Evolutionary conservation across 2,113 vertebrate genomes (phyloP).

Genomic region (Mesocricetus auratus): DNA sequence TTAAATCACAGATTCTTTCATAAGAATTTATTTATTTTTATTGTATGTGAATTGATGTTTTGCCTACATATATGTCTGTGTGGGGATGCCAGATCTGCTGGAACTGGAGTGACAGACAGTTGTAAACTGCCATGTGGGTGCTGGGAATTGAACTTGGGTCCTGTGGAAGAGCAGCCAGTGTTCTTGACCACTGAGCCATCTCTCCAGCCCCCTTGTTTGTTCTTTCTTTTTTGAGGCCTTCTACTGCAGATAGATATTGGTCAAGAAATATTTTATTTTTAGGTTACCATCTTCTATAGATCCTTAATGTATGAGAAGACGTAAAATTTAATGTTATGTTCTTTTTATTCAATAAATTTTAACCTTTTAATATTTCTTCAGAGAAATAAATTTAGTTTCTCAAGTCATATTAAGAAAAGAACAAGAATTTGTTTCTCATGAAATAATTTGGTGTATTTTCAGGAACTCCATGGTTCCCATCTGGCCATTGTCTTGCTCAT

Average conservation of each 20-base stretch:
- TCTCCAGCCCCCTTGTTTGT: no score
- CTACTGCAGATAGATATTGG: conserved; percentile 10
- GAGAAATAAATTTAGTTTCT: conserved; percentile 54
- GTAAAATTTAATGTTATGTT: conserved; percentile 30
- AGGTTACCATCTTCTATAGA: not conserved
- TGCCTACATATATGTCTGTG: no score
- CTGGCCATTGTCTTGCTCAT: not conserved
- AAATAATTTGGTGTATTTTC: not conserved
- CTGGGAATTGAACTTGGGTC: no score
- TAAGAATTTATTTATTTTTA: no score
- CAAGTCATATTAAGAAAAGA: conserved; percentile 30
- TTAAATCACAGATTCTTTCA: no score
- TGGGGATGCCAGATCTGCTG: no score
- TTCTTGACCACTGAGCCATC: no score
- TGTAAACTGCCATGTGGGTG: no score
- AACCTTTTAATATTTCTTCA: conserved; percentile 24
- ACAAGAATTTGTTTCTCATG: conserved; percentile 46
- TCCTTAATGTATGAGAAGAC: conserved; percentile 37
- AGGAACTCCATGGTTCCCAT: not conserved
- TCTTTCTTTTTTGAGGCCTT: conserved; percentile 33
- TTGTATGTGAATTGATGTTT: no score
- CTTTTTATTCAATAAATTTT: not conserved
- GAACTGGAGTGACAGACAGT: no score
- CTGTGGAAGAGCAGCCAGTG: no score
- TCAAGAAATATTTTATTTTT: not conserved